Evolutionary conservation across 2,113 vertebrate species (phyloP).

Genomic region (Tamias sibiricus): DNA sequence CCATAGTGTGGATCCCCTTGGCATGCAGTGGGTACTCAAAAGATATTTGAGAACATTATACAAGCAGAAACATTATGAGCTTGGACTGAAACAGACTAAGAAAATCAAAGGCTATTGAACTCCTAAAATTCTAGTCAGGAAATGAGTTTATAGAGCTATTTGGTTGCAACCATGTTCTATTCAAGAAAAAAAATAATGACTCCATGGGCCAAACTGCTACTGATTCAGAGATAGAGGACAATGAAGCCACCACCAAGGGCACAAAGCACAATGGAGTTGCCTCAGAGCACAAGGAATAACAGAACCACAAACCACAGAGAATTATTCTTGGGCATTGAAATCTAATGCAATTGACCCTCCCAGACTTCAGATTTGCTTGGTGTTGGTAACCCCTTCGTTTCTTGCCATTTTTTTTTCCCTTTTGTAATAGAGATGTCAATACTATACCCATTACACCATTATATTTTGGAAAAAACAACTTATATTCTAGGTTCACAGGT

Average conservation of each 20-base stretch:
- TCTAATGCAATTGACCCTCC: neutral
- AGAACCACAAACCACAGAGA: neutral
- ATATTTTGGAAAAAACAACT: constrained; percentile 7
- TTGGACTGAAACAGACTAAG: neutral
- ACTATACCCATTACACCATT: neutral
- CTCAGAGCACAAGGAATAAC: neutral
- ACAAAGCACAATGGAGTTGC: neutral
- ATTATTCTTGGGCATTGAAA: neutral
- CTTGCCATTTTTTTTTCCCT: neutral
- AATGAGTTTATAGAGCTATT: neutral
- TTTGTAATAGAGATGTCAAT: neutral
- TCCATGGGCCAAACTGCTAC: neutral
- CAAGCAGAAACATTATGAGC: neutral
- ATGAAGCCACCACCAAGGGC: neutral
- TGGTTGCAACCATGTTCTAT: neutral
- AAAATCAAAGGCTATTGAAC: neutral
- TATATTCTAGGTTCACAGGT: neutral
- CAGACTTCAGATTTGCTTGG: neutral
- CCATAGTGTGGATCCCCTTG: neutral
- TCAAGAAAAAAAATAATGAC: constrained; percentile 1
- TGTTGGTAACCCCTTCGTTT: neutral
- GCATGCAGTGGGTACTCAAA: neutral
- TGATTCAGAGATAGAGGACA: neutral
- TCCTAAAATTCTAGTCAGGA: constrained; percentile 4
- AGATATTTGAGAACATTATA: neutral